A percentile compares a stretch with the other conserved stretches of the same genome.
Evolutionary conservation across 37 sponge, comb jelly and placozoan species (phyloP).

Genomic region (Halisarca cf. caerulea): DNA sequence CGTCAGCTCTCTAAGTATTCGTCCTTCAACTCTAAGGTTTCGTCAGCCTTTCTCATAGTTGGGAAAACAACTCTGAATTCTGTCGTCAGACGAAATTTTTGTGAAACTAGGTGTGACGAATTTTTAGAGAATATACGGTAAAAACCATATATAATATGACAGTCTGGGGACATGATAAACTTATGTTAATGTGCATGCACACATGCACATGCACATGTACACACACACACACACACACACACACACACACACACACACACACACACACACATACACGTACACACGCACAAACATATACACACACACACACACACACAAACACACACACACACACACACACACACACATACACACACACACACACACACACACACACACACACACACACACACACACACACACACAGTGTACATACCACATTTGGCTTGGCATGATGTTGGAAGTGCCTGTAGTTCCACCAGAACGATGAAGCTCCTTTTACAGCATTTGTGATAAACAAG

Average conservation of each 20-base stretch:
- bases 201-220: slow-evolving; percentile 2
- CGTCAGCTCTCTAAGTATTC: too few species aligned
- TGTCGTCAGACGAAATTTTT: too few species aligned
- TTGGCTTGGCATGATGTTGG: slow-evolving; percentile 86
- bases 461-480: slow-evolving; percentile 75
- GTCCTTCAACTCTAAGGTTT: too few species aligned
- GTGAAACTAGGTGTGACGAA: too few species aligned
- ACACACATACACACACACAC: neutral
- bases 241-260: slow-evolving; percentile 14
- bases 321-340: slow-evolving; percentile 14
- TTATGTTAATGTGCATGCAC: too few species aligned
- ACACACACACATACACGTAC: neutral
- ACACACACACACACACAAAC: slow-evolving; percentile 12
- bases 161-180: too few species aligned
- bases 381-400: neutral
- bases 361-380: neutral
- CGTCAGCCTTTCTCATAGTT: too few species aligned
- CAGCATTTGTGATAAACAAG: slow-evolving; percentile 49
- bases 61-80: too few species aligned
- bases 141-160: too few species aligned
- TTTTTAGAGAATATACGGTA: too few species aligned
- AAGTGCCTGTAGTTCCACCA: slow-evolving; percentile 88
- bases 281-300: neutral
- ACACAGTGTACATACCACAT: slow-evolving; percentile 81
- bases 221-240: slow-evolving; percentile 7